Percentiles rank a stretch among this genome's conserved stretches.
Evolutionary conservation across 2,113 vertebrate genomes (phyloP).

Genomic region (Sturnira hondurensis): DNA sequence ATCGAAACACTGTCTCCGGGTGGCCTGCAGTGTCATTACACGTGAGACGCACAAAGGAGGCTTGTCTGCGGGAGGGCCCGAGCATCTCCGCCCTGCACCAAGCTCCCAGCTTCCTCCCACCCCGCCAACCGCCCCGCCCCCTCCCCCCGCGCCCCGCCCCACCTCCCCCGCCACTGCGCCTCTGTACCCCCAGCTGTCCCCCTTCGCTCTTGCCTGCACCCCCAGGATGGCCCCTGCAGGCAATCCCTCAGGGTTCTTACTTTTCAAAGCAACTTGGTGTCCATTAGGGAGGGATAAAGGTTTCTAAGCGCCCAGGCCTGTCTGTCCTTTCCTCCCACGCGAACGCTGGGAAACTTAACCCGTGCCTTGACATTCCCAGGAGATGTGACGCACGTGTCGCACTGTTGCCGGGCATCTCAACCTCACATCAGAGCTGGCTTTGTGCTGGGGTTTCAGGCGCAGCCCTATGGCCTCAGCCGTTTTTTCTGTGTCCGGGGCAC

Average conservation of each 20-base stretch:
- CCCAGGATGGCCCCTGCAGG: not conserved
- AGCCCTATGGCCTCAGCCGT: rapidly evolving
- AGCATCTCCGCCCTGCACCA: not conserved
- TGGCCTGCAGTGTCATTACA: not conserved
- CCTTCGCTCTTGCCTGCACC: not conserved
- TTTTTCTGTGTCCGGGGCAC: not conserved
- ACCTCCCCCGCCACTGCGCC: no score
- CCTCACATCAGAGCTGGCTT: not conserved
- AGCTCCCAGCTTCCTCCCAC: not conserved
- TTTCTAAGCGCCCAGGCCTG: not conserved
- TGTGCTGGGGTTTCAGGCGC: not conserved
- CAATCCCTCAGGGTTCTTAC: not conserved
- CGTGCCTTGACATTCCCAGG: conserved; percentile 21
- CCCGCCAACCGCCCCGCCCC: no score
- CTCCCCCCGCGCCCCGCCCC: no score
- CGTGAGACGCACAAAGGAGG: not conserved
- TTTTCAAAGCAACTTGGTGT: not conserved
- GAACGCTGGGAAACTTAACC: not conserved
- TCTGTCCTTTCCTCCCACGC: not conserved
- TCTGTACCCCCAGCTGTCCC: not conserved
- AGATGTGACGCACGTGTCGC: not conserved
- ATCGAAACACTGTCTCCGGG: rapidly evolving
- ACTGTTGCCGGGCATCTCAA: not conserved
- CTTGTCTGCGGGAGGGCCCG: not conserved
- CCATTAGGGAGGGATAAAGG: not conserved